Conservation (phyloP, 2,113 vertebrate species). For the Aegotheles bennettii region DNA sequence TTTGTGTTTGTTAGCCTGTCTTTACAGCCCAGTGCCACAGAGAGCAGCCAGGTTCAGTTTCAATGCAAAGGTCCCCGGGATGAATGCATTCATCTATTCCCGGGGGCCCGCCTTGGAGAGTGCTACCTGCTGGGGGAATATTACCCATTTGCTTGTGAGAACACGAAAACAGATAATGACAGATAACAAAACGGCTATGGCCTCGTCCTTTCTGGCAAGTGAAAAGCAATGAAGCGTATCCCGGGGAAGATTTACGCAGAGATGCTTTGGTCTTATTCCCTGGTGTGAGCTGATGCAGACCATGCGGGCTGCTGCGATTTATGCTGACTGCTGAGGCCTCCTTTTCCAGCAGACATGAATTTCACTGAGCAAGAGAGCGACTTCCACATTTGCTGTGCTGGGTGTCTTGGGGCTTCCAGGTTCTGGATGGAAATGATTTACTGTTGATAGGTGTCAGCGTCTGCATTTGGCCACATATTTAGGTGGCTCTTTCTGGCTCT, state of each 20-base stretch:
- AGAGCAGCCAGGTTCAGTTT: not conserved
- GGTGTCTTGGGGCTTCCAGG: not conserved
- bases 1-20: not conserved
- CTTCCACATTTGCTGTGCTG: not conserved
- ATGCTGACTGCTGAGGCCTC: not conserved
- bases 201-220: not conserved
- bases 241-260: not conserved
- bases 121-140: constrained; percentile 35
- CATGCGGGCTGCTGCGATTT: not conserved
- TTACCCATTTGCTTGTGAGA: constrained; percentile 26
- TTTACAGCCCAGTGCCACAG: not conserved
- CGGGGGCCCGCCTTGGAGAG: not conserved
- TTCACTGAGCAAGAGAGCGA: not conserved
- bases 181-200: constrained; percentile 16
- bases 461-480: not conserved
- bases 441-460: not conserved
- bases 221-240: not conserved
- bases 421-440: not conserved
- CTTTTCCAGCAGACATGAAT: not conserved
- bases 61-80: not conserved
- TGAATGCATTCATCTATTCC: not conserved
- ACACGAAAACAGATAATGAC: constrained; percentile 33
- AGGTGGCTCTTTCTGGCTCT: not conserved
- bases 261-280: not conserved
- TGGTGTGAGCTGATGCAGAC: not conserved